Evolutionary conservation across 2,888 invertebrate genomes (phyloP).

Genomic region (Agrotis clavis): DNA sequence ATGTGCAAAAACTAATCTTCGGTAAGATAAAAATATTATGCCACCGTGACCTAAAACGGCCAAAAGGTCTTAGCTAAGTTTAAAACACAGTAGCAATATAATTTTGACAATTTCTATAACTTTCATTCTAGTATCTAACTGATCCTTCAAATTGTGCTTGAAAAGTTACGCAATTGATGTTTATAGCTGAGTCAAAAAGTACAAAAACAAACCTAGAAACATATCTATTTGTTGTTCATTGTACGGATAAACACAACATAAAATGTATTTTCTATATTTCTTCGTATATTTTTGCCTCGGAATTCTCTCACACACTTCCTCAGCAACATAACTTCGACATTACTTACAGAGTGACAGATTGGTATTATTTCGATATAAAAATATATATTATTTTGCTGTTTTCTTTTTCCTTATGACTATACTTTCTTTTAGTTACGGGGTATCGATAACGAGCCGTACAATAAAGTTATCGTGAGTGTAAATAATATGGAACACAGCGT

Average conservation of each 20-base stretch:
- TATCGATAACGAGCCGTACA: constrained; percentile 40
- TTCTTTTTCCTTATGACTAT: constrained; percentile 27
- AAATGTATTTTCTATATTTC: constrained; percentile 2
- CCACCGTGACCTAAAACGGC: too few species aligned
- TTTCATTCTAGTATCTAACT: not conserved
- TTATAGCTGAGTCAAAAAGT: not conserved
- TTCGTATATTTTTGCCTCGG: constrained; percentile 21
- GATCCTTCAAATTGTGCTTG: not conserved
- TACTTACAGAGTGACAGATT: constrained; percentile 43
- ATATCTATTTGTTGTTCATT: not conserved
- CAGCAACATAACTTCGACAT: constrained; percentile 12
- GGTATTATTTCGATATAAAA: constrained; percentile 45
- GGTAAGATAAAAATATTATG: too few species aligned
- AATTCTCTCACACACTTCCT: constrained; percentile 28
- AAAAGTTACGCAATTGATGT: not conserved
- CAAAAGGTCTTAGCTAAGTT: too few species aligned
- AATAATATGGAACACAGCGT: constrained; percentile 2
- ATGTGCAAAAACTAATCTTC: not conserved
- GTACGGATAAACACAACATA: not conserved
- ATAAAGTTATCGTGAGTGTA: constrained; percentile 25
- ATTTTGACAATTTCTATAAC: not conserved
- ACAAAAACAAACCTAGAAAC: not conserved
- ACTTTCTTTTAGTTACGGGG: constrained; percentile 19
- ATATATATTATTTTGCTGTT: constrained; percentile 31
- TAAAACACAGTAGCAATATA: not conserved